A percentile compares a stretch with the other conserved stretches of the same genome.
Conservation (phyloP, 2,888 invertebrate genomes). For the Gymnosoma rotundatum region DNA sequence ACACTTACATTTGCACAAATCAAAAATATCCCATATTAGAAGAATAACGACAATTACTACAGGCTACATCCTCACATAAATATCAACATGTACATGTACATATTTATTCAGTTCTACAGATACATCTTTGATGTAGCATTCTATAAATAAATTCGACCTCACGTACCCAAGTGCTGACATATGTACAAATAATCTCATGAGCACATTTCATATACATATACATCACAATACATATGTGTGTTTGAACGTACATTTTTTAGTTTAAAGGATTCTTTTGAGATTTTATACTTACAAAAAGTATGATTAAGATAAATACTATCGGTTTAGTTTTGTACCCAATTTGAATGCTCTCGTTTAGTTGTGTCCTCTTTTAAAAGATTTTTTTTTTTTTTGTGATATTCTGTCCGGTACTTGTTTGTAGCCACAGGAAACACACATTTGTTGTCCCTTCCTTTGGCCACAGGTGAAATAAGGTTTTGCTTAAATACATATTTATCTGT, state of each 20-base stretch:
- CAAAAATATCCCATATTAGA: constrained; percentile 34
- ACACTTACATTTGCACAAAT: neutral
- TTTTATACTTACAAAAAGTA: constrained; percentile 32
- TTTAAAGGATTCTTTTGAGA: constrained; percentile 36
- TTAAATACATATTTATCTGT: constrained; percentile 47
- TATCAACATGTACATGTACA: neutral
- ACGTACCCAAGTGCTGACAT: constrained; percentile 59
- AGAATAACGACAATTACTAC: neutral
- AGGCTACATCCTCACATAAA: neutral
- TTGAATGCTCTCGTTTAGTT: constrained; percentile 27
- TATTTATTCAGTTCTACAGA: neutral
- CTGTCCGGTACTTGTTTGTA: constrained; percentile 7
- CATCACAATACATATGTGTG: neutral
- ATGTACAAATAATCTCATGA: constrained; percentile 1
- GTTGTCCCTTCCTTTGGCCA: constrained; percentile 36
- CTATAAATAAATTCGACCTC: constrained; percentile 41
- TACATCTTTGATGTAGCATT: constrained; percentile 7
- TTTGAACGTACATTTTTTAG: neutral
- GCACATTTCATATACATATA: too few relatives aligned
- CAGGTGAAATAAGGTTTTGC: constrained; percentile 52
- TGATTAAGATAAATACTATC: constrained; percentile 57
- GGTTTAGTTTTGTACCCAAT: constrained; percentile 11
- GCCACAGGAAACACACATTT: constrained; percentile 54
- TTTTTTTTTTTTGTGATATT: constrained; percentile 15
- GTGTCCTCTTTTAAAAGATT: neutral